Conservation (phyloP, 2,113 vertebrate species). For the Nesoenas mayeri region DNA sequence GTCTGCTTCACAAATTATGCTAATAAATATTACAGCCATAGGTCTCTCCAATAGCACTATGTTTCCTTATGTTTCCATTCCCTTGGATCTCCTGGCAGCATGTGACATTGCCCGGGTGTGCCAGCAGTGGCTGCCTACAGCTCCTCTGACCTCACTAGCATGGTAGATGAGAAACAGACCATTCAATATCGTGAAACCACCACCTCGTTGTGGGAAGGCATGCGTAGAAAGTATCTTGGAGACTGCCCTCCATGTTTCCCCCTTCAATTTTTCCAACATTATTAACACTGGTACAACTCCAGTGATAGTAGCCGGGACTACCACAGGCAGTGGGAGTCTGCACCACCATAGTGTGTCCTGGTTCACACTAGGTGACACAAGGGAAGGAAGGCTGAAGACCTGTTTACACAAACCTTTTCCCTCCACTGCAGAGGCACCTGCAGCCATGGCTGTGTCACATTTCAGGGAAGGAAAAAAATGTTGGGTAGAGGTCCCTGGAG, state of each 20-base stretch:
- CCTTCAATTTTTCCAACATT: neutral
- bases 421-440: neutral
- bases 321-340: neutral
- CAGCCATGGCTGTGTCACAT: fast-evolving
- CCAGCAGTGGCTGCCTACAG: neutral
- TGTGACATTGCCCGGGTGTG: neutral
- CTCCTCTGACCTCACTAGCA: neutral
- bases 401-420: neutral
- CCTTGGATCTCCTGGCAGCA: neutral
- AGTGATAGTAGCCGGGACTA: neutral
- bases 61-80: neutral
- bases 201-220: neutral
- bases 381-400: neutral
- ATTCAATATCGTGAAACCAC: neutral
- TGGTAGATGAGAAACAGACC: neutral
- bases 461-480: neutral
- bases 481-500: neutral
- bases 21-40: neutral
- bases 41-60: neutral
- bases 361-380: neutral
- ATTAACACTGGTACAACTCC: neutral
- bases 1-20: neutral
- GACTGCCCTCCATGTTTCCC: neutral
- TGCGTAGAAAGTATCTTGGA: neutral
- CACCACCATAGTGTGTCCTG: fast-evolving